A percentile compares a stretch with the other conserved stretches of the same genome.
Evolutionary conservation across 64 coral and sea anemone genomes (phyloP).

Genomic region (Stichodactyla mertensii): DNA sequence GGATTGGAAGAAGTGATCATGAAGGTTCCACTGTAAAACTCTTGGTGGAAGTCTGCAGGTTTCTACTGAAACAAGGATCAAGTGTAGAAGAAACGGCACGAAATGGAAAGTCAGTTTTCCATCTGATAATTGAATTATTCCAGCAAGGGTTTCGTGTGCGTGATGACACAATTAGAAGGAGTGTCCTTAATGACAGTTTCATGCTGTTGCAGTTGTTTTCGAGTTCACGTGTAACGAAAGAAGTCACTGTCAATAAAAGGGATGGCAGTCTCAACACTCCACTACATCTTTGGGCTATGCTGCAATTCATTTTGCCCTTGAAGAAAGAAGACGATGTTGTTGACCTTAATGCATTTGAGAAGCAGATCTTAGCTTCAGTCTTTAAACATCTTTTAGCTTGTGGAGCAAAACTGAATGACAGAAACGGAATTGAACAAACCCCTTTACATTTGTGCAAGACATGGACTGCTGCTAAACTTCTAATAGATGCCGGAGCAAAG

Average conservation of each 20-base stretch:
- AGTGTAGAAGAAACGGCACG: not conserved
- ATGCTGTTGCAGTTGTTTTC: not conserved
- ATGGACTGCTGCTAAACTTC: not conserved
- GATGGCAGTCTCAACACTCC: not conserved
- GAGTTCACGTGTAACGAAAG: not conserved
- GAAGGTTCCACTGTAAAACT: not conserved
- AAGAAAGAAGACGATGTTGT: not conserved
- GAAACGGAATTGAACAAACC: not conserved
- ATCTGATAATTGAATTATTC: not conserved
- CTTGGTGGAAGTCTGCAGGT: not conserved
- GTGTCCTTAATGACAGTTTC: not conserved
- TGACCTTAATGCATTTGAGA: too few species aligned
- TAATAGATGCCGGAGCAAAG: constrained; percentile 3
- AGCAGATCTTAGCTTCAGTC: not conserved
- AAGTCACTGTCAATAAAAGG: not conserved
- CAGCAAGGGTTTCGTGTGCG: not conserved
- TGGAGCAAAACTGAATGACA: not conserved
- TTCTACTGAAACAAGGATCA: not conserved
- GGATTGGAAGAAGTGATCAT: not conserved
- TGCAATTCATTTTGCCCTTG: not conserved
- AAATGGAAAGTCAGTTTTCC: not conserved
- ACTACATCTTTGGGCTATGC: not conserved
- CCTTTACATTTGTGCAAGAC: not conserved
- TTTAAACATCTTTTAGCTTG: not conserved
- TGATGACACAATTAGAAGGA: not conserved